phyloP scores from a whole-genome alignment of 2,797 vertebrate genomes.

The Eulemur albifrons region DNA sequence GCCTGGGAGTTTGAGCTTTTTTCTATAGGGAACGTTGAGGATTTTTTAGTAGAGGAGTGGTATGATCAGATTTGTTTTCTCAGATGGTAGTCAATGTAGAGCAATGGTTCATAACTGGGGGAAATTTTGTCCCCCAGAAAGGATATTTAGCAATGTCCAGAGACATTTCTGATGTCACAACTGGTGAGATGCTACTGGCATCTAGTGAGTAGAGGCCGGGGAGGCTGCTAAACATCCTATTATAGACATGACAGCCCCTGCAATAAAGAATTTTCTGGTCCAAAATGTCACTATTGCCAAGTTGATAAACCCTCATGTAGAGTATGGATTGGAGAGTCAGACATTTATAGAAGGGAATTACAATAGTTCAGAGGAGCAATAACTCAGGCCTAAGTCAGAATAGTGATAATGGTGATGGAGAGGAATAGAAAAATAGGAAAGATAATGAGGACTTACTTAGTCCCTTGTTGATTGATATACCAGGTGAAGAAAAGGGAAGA shows the following conservation, averaged over 20 bases:
- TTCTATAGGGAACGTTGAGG: neutral
- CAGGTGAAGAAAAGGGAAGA: constrained; percentile 44
- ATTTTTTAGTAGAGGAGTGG: neutral
- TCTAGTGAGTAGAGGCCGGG: neutral
- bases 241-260: neutral
- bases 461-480: constrained; percentile 52
- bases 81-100: neutral
- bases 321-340: neutral
- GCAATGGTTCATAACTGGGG: neutral
- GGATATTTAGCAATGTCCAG: constrained; percentile 22
- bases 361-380: neutral
- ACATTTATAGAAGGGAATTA: neutral
- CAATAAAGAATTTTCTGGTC: neutral
- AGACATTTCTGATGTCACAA: neutral
- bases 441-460: constrained; percentile 22
- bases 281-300: neutral
- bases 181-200: neutral
- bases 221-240: neutral
- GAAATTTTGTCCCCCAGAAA: neutral
- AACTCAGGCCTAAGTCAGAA: neutral
- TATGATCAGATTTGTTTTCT: constrained; percentile 30
- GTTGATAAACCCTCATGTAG: constrained; percentile 5
- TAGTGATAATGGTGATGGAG: neutral
- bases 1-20: neutral
- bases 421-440: constrained; percentile 34